Evolutionary conservation across 2,888 invertebrate species (phyloP).

Genomic region (Rhingia campestris): DNA sequence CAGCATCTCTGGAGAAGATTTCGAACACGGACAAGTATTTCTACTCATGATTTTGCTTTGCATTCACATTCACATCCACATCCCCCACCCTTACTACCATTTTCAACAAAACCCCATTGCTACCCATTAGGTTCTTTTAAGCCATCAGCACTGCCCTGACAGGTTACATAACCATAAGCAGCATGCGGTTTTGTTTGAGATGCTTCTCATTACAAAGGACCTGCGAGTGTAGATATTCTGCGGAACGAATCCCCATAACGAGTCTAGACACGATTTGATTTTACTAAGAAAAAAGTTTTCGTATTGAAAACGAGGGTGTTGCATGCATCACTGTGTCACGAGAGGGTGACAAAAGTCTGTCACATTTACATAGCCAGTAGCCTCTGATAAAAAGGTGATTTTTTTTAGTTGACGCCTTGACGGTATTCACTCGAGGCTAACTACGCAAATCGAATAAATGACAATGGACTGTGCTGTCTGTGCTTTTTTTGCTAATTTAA

Average conservation of each 20-base stretch:
- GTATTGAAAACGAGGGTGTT: not conserved
- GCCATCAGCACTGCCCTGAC: slow-evolving; percentile 11
- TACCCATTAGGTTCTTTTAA: slow-evolving; percentile 2
- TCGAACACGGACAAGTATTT: slow-evolving; percentile 44
- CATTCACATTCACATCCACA: not conserved
- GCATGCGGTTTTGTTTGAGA: slow-evolving; percentile 55
- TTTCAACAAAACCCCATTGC: not conserved
- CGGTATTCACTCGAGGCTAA: not conserved
- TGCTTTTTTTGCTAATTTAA: not conserved
- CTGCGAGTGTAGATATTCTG: slow-evolving; percentile 23
- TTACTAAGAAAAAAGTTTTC: not conserved
- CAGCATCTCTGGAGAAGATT: slow-evolving; percentile 62
- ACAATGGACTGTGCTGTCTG: not conserved
- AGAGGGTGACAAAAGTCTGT: slow-evolving; percentile 31
- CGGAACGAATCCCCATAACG: slow-evolving; percentile 75
- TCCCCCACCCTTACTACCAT: too few relatives aligned
- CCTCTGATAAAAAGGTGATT: slow-evolving; percentile 35
- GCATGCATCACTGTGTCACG: not conserved
- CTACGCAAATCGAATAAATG: not conserved
- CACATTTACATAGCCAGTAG: slow-evolving; percentile 1
- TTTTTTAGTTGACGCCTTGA: slow-evolving; percentile 8
- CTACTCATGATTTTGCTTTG: slow-evolving; percentile 31
- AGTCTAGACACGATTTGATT: slow-evolving; percentile 64
- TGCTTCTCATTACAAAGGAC: slow-evolving; percentile 38
- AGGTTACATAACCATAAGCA: slow-evolving; percentile 62